Base-by-base conservation (phyloP, 1,140 invertebrate genomes). In the Bombus breviceps region DNA sequence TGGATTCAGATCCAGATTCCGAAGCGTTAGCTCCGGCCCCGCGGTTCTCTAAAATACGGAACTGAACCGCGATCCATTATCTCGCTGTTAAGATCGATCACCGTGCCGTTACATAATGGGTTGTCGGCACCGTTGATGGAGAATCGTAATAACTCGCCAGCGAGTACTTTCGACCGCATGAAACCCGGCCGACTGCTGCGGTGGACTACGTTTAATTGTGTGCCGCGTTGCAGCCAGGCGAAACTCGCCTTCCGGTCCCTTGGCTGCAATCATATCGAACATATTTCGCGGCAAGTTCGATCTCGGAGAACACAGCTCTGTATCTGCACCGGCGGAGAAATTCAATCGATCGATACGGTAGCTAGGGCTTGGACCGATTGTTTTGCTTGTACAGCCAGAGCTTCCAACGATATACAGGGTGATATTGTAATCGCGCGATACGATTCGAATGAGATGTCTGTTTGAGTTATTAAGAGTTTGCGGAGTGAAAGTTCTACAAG, bases 151-250 rank as follows among this genome's bases (percentile, higher is more conserved):
- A 90, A 90, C 82, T 90, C 78, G 81, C 74, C 71, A 78, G 78
- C 74, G 69, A 53, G 47, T 85, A 71, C 81, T 89, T 82, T 84
- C 81, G 72, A 81, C 59, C 84, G 80, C 80, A 80, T 59, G 84
- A 87, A 83, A 80, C 82, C 59, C 74, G 62, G 80, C 82, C 74
- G 83, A 47, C 32, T 37, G 39, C 81, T 73, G 77, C 85, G 64
- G 80, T 73, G 76, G 76, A 66, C 83, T 79, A 57, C 79, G 89
- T 91, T 92, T 92, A 92, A 92, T 92, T 91, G 90, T 85, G 78
- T 76, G 81, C 71, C 83, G 81, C 74, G 53, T 59, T 62, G 53
- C 68, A 47, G 8, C 83, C 75, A 64, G 68, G 81, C 53, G 62
- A 64, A 89, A 89, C 71, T 41, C 73, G 72, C 78, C 89, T 88